Evolutionary conservation across 2,888 invertebrate species (phyloP), one percentile per base, ranked within the genome.

Genomic region (Bursaphelenchus okinawaensis): DNA sequence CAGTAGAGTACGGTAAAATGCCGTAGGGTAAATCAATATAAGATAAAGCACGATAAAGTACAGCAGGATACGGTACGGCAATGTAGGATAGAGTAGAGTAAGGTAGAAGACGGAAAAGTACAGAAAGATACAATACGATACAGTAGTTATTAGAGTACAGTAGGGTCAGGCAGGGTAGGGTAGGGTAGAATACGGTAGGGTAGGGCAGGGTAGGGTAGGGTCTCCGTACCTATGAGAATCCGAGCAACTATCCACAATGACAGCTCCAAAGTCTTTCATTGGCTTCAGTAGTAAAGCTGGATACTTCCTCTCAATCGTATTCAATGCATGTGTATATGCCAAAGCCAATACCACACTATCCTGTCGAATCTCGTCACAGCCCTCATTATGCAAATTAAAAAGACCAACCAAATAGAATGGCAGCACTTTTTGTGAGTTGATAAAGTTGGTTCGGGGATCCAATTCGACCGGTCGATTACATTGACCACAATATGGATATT

Each of bases 281-380:
- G 74, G 70, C 22, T 75, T 65, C 8, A 79, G 68, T 24, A 67
- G 68, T 1, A 77, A 65, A 57, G 77, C 74, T 4, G 77, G 75
- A 69, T 76, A 78, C 20, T 76, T 65, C 66, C 76, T 75, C 23
- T 73, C 73, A 69, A 79, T 77, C 12, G 79, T 79, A 73, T 75
- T 77, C 31, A 78, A 70, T 9, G 80, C 76, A 55, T 80, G 75
- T 0, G 76, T 71, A 65, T 80, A 78, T 7, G 80, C 78, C 73
- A 80, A 72, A n/a, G 80, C 78, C 24, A 78, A 70, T 0, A 74
- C 70, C 57, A 80, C 75, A 62, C 74, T 75, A 40, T 70, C 71
- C n/a, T 69, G 55, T 9, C 63, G 62, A 68, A 78, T 71, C 8
- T 67, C 67, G 29, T 78, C 68, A 66, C 79, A 79, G 19, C 65